Conservation (phyloP, 1,140 invertebrate genomes). For the Psix sp. region DNA sequence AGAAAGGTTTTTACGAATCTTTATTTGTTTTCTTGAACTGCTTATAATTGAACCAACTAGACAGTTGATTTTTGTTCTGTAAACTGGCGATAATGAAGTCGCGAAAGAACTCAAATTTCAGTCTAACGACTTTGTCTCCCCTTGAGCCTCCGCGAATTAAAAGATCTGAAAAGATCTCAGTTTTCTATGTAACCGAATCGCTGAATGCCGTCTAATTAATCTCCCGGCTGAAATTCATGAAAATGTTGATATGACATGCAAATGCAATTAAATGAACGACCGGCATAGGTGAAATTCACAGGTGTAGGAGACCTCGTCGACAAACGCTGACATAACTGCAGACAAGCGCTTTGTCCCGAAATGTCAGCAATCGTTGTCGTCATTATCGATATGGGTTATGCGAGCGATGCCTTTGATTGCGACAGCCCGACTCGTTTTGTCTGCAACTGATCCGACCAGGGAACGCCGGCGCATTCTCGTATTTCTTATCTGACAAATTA, state of each 20-base stretch:
- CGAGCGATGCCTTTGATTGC: slow-evolving; percentile 73
- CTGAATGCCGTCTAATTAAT: slow-evolving; percentile 62
- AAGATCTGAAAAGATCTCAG: slow-evolving; percentile 53
- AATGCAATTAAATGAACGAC: slow-evolving; percentile 1
- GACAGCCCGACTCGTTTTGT: slow-evolving; percentile 3
- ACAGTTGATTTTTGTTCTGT: no score
- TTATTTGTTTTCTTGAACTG: no score
- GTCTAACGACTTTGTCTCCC: no score
- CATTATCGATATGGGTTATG: slow-evolving; percentile 73
- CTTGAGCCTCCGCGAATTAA: slow-evolving; percentile 55
- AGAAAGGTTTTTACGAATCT: no score
- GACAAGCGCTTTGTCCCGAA: slow-evolving; percentile 69
- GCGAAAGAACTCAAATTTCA: no score
- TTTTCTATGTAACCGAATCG: slow-evolving; percentile 61
- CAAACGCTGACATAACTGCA: slow-evolving; percentile 67
- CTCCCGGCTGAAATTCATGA: slow-evolving; percentile 30
- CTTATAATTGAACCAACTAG: no score
- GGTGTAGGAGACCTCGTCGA: slow-evolving; percentile 59
- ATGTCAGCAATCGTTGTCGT: slow-evolving; percentile 75
- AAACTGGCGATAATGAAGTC: no score
- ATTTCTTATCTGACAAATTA: slow-evolving; percentile 62
- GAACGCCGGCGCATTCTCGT: slow-evolving; percentile 17
- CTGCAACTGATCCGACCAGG: not conserved
- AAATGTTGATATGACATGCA: not conserved
- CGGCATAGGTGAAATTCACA: no score